These are phyloP conservation scores for Brachionus rotundiformis DNA, from an alignment of 1,140 invertebrate genomes.

Conservation along the genomic window DNA sequence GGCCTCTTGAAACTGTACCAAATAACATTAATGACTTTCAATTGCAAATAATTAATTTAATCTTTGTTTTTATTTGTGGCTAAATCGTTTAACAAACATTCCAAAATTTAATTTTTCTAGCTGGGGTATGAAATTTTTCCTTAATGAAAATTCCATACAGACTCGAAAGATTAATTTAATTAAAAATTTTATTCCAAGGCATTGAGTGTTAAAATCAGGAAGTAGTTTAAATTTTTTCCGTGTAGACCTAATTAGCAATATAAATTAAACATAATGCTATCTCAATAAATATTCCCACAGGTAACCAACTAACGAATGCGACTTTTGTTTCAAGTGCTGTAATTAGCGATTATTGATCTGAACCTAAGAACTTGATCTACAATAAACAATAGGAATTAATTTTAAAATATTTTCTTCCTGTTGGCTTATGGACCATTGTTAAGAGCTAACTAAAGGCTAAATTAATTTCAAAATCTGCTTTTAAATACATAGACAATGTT, in stretches of 20 bases:
- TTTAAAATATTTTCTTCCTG: constrained; percentile 16
- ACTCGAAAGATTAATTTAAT: constrained; percentile 23
- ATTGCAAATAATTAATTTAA: constrained; percentile 26
- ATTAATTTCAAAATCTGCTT: neutral
- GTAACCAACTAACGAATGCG: constrained; percentile 28
- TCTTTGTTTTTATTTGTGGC: constrained; percentile 10
- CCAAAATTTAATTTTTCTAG: constrained; percentile 8
- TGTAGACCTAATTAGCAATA: constrained; percentile 15
- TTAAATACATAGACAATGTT: neutral
- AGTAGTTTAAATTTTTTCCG: constrained; percentile 31
- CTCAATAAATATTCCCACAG: constrained; percentile 17
- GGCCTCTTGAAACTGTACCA: constrained; percentile 13
- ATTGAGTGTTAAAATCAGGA: neutral
- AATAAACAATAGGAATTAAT: constrained; percentile 19
- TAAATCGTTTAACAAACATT: constrained; percentile 35
- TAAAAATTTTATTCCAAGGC: constrained; percentile 34
- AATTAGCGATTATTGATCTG: constrained; percentile 29
- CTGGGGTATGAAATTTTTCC: neutral
- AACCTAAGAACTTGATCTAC: neutral
- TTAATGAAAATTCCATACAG: constrained; percentile 13
- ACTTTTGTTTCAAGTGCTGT: constrained; percentile 5
- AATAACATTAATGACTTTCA: constrained; percentile 37
- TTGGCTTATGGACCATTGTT: neutral
- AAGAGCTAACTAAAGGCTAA: neutral
- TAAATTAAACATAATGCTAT: constrained; percentile 10